phyloP scores from a whole-genome alignment of 2,888 invertebrate species.

The Morpho deidamia region DNA sequence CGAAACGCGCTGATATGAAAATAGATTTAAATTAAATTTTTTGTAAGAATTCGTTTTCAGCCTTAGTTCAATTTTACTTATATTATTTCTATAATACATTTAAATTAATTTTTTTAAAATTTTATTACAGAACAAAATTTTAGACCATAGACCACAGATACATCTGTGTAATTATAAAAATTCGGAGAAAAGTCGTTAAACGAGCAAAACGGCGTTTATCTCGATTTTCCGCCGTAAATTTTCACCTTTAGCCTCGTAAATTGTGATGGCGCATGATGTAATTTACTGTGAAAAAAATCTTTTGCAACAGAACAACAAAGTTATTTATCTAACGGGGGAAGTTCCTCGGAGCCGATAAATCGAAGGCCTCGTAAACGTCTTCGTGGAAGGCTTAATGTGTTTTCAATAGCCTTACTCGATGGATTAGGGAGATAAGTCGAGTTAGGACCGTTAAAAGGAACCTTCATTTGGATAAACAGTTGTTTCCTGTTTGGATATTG shows the following conservation, averaged over 20 bases:
- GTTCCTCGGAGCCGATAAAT: constrained; percentile 40
- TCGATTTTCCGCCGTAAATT: constrained; percentile 5
- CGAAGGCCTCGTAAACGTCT: constrained; percentile 46
- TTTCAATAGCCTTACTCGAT: constrained; percentile 42
- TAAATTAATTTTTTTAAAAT: too few species aligned
- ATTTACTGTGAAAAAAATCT: constrained; percentile 23
- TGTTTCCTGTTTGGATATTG: background rate
- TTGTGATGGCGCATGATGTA: constrained; percentile 10
- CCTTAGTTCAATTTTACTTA: too few species aligned
- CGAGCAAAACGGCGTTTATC: background rate
- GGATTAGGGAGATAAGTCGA: constrained; percentile 49
- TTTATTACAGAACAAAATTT: too few species aligned
- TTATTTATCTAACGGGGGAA: constrained; percentile 28
- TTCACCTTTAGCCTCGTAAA: constrained; percentile 12
- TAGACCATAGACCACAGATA: too few species aligned
- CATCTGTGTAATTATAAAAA: too few species aligned
- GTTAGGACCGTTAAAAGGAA: constrained; percentile 10
- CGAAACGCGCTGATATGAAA: too few species aligned
- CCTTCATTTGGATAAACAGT: constrained; percentile 12
- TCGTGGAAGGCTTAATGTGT: constrained; percentile 47
- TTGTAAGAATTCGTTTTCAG: too few species aligned
- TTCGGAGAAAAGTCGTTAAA: too few species aligned
- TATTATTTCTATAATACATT: too few species aligned
- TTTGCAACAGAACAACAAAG: constrained; percentile 19
- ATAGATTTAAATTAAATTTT: too few species aligned